Base-by-base conservation (phyloP, 2,113 vertebrate species). In the Ochotona curzoniae region DNA sequence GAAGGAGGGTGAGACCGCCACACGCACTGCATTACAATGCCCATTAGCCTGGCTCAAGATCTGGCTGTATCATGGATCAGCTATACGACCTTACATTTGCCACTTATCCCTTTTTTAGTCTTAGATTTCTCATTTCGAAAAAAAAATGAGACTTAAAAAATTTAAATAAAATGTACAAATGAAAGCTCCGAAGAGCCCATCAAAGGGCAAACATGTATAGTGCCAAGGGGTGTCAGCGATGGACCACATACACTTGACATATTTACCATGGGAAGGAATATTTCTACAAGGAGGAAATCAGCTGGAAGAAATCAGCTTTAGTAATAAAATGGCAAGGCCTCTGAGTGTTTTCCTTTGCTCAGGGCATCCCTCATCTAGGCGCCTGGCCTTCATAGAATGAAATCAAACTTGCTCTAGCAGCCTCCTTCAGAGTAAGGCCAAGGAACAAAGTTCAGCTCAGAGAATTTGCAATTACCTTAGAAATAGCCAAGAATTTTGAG, bases 101-200 rank as follows among this genome's bases (percentile, higher is more conserved):
- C 32, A 83, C 38, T 70, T 26, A 66, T 83, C 21, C 64, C 80
- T 69, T 35, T 49, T 83, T 23, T 76, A 70, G n/a, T 8, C 12
- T 89, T 90, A 79, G 32, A 74, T 87, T 71, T 57, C 18, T 92
- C 83, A 51, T 61, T 21, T 47, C 38, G 49, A 87, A 93, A 84
- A 80, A 78, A 67, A 8, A 64, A 54, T 20, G 18, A 11, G 0
- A 71, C 30, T 78, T 84, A 79, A 81, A 63, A 10, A 82, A 75
- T 35, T 80, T 15, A 70, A n/a, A 25, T 1, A 84, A 96, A 89
- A 78, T 75, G 20, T 38, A 79, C 60, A 92, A 47, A 5, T 30
- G 4, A 92, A 95, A 49, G 7, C 4, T 73, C 66, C 32, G 61
- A 82, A 54, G 8, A 26, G 9, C 8, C 78, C 30, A 82, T 83